Conservation (phyloP, 1,140 invertebrate species). For the Drosophila willistoni region DNA sequence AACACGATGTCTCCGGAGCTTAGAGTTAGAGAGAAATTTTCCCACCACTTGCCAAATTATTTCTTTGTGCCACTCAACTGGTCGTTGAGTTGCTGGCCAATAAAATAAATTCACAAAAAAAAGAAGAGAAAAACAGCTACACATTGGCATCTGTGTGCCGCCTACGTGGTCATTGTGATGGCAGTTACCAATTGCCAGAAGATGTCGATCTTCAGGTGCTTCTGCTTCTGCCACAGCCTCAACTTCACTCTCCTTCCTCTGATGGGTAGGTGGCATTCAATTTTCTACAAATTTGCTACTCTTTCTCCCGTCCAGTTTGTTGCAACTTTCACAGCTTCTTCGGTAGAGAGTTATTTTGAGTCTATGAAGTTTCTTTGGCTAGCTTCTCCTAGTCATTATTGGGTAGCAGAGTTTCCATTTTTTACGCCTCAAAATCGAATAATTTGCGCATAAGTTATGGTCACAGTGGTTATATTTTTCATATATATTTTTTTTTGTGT, state of each 20-base stretch:
- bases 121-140: constrained; percentile 38
- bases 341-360: constrained; percentile 34
- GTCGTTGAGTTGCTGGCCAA: constrained; percentile 36
- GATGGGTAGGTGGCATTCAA: constrained; percentile 59
- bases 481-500: constrained; percentile 28
- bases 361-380: background rate
- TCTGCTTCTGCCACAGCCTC: constrained; percentile 8
- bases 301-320: constrained; percentile 46
- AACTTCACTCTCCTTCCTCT: constrained; percentile 24
- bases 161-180: constrained; percentile 55
- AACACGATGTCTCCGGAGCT: constrained; percentile 35
- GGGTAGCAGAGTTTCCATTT: constrained; percentile 59
- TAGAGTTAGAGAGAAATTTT: constrained; percentile 59
- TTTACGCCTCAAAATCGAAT: constrained; percentile 60
- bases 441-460: constrained; percentile 65
- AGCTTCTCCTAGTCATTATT: constrained; percentile 37
- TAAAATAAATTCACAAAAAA: constrained; percentile 56
- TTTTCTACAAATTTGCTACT: constrained; percentile 63
- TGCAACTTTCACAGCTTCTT: constrained; percentile 65
- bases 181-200: constrained; percentile 14
- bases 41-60: constrained; percentile 58
- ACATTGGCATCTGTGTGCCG: constrained; percentile 62
- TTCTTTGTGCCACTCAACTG: constrained; percentile 22
- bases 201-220: constrained; percentile 9
- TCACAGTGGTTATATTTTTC: constrained; percentile 39